Base-by-base conservation (phyloP, 2,888 invertebrate species). In the Epistrophe eligans region DNA sequence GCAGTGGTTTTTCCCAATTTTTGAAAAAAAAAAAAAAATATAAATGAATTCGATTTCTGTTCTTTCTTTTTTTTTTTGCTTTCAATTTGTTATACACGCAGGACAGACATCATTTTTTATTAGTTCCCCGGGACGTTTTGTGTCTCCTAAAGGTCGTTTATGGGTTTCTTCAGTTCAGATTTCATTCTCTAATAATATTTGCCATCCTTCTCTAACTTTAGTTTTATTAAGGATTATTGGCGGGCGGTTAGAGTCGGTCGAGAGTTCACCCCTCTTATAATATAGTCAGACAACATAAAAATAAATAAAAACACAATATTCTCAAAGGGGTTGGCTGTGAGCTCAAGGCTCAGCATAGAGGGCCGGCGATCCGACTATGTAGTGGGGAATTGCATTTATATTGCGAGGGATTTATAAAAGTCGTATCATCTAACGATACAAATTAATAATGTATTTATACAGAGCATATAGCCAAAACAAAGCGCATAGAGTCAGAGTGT, bases 401-500 rank as follows among this genome's bases (percentile, higher is more conserved):
- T 87, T 87, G 83, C 79, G 72, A 83, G 79, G 87, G 87, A 87
- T 87, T 87, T 87, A 79, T 79, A 79, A 79, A 83, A 87, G 83
- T 87, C 83, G 79, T 87, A 87, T 87, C 87, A 79, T 87, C 87
- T 87, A 87, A 83, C 87, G 87, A 76, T 82, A 87, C 83, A 87
- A 87, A 87, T 87, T 87, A 87, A 87, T 87, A 87, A 87, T 87
- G 87, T 87, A 87, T 87, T 87, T 87, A 87, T 87, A 87, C 83
- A 87, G 76, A 40, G 35, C 58, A 19, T 62, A 71, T 79, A 76
- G 87, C 87, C 87, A 82, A 87, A 87, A 87, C 87, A 87, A 87
- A 83, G 62, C 70, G 72, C 72, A 79, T 74, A 77, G 60, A 70
- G 70, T 77, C 60, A 58, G 62, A 73, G 64, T 71, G 82, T 85